Base-by-base conservation (phyloP, 2,797 vertebrate species). In the Megaceryle alcyon region DNA sequence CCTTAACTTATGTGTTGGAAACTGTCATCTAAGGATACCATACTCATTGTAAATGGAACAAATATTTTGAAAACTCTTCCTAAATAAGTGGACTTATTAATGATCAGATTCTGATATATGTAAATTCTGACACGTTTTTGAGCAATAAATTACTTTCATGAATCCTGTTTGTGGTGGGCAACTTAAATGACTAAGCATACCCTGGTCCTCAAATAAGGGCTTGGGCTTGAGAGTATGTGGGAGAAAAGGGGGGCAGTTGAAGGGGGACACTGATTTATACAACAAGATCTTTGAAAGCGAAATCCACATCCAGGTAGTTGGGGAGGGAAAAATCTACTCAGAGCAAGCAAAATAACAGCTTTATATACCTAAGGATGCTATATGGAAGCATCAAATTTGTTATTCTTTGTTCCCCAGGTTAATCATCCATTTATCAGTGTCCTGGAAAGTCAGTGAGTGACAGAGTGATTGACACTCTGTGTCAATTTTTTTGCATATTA, bases 281-380 rank as follows among this genome's bases (percentile, higher is more conserved):
- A 86, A 59, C 64, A 87, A 93, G 14, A 76, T 10, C 77, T 96
- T 96, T 94, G 46, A 96, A 77, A 82, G 68, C 54, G 68, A 96
- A 97, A 95, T 92, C 54, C 37, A 22, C 79, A 70, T 46, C 43
- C 57, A 94, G 53, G 64, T 76, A 92, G 87, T 31, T 69, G 41
- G 12, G 17, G 31, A 63, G 39, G n/a, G 31, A 49, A 82, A 84
- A 84, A 35, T 54, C 31, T 46, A 88, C 21, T 23, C 8, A 39
- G 54, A 87, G 44, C 63, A 96, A 90, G 64, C 3, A 91, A 96
- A 86, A 84, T 29, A 95, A 77, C 73, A 10, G 35, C 12, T 85
- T 86, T 75, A 70, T 15, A 72, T 70, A 76, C 53, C 60, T 83
- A 59, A 33, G 82, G 92, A 96, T 95, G 37, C 37, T 75, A 85